A percentile compares a stretch with the other conserved stretches of the same genome.
phyloP scores from a whole-genome alignment of 2,113 vertebrate genomes.

The Macrotis lagotis region DNA sequence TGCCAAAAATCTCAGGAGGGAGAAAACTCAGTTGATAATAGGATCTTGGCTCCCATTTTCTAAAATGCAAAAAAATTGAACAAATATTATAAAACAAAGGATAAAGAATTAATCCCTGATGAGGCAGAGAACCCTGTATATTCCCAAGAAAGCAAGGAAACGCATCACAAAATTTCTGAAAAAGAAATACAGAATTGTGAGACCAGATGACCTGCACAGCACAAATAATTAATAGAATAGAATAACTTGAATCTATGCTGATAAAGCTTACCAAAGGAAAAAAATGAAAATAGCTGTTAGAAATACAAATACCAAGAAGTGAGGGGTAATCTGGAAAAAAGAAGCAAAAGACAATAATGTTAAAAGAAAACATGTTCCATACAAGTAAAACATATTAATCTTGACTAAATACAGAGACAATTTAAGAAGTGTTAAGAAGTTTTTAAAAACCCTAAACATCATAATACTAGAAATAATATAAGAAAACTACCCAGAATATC shows the following conservation, averaged over 20 bases:
- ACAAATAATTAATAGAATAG: not conserved
- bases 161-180: not conserved
- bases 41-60: not conserved
- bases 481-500: not conserved
- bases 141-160: not conserved
- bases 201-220: not conserved
- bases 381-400: not conserved
- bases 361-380: not conserved
- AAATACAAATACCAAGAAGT: not conserved
- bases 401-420: not conserved
- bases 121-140: not conserved
- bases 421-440: not conserved
- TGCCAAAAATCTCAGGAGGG: not conserved
- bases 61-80: not conserved
- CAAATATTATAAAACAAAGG: not conserved
- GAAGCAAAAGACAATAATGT: not conserved
- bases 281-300: not conserved
- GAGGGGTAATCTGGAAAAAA: not conserved
- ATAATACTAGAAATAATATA: not conserved
- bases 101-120: not conserved
- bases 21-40: not conserved
- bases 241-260: not conserved
- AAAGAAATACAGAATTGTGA: not conserved
- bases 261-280: not conserved
- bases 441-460: not conserved